phyloP scores from a whole-genome alignment of 1,140 invertebrate genomes.

The Drosophila jambulina region DNA sequence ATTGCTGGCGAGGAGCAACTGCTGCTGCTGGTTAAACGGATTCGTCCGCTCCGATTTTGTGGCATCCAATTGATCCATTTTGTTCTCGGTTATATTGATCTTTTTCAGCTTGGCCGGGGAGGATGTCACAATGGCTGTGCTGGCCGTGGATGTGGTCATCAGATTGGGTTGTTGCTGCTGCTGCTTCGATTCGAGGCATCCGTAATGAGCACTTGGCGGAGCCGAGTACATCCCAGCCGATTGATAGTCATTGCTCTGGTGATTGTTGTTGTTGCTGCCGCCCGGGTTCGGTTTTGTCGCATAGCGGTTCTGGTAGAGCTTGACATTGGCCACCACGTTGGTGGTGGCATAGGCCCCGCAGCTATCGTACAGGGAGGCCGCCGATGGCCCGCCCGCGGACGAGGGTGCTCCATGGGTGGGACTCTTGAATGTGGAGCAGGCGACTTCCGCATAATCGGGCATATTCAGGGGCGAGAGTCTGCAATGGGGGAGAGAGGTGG shows the following conservation, averaged over 20 bases:
- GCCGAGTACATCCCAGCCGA: constrained; percentile 81
- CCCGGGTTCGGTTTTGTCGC: constrained; percentile 54
- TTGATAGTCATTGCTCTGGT: constrained; percentile 70
- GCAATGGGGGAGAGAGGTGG: constrained; percentile 24
- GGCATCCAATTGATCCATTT: constrained; percentile 75
- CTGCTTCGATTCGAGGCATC: constrained; percentile 59
- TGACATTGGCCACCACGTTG: constrained; percentile 84
- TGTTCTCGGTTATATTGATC: constrained; percentile 85
- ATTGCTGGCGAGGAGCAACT: constrained; percentile 76
- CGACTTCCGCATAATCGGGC: constrained; percentile 86
- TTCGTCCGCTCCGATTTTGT: constrained; percentile 64
- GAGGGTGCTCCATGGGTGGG: constrained; percentile 58
- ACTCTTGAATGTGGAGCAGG: constrained; percentile 85
- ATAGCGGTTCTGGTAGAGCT: constrained; percentile 84
- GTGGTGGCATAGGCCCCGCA: constrained; percentile 85
- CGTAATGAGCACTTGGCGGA: constrained; percentile 80
- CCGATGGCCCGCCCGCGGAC: constrained; percentile 26
- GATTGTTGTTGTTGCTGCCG: constrained; percentile 61
- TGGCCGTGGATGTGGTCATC: constrained; percentile 79
- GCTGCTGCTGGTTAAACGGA: constrained; percentile 81
- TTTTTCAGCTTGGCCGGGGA: constrained; percentile 71
- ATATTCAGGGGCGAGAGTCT: constrained; percentile 85
- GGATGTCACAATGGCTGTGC: constrained; percentile 68
- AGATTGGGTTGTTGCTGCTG: constrained; percentile 53
- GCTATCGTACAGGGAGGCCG: constrained; percentile 81